phyloP scores from a whole-genome alignment of 2,797 vertebrate genomes.

The Buceros bicornis region DNA sequence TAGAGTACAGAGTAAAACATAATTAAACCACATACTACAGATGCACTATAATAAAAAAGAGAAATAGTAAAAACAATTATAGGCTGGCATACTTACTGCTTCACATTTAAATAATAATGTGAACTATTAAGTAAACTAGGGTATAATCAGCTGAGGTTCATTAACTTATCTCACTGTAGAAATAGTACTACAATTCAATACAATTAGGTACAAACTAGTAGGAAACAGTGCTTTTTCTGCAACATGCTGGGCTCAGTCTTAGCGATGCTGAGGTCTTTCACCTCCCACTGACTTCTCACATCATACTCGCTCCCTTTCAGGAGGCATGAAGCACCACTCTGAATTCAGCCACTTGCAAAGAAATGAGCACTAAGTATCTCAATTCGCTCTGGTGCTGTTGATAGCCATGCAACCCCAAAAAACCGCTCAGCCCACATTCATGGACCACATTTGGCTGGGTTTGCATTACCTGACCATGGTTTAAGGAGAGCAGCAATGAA shows the following conservation, averaged over 20 bases:
- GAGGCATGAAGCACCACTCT: background rate
- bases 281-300: background rate
- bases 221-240: conserved; percentile 12
- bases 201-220: conserved; percentile 60
- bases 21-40: conserved; percentile 67
- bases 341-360: background rate
- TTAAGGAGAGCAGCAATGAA: background rate
- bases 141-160: conserved; percentile 75
- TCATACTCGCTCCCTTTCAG: background rate
- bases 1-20: conserved; percentile 53
- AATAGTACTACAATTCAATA: conserved; percentile 61
- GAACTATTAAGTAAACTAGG: conserved; percentile 78
- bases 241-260: background rate
- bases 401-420: background rate
- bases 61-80: conserved; percentile 71
- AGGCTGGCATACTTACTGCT: conserved; percentile 65
- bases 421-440: no score
- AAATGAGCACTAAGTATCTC: background rate
- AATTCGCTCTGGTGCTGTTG: background rate
- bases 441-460: rapidly evolving
- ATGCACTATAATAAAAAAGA: conserved; percentile 65
- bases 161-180: conserved; percentile 74
- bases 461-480: background rate
- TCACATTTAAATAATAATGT: conserved; percentile 77
- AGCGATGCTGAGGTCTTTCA: conserved; percentile 13